Evolutionary conservation across 2,797 vertebrate genomes (phyloP).

Genomic region (Intellagama lesueurii): DNA sequence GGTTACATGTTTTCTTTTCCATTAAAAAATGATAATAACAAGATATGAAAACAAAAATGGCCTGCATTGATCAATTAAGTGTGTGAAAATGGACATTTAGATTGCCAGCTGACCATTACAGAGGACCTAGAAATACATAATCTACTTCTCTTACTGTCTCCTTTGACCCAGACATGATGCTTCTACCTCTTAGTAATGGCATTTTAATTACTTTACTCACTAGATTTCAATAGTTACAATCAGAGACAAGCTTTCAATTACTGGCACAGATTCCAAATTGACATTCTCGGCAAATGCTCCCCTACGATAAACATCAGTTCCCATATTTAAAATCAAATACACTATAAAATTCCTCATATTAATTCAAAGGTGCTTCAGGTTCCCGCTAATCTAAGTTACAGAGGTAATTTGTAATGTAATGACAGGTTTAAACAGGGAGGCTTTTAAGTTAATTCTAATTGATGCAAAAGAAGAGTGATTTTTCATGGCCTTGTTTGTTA

Average conservation of each 20-base stretch:
- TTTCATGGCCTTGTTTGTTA: constrained; percentile 19
- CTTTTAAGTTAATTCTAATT: background rate
- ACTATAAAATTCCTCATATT: constrained; percentile 50
- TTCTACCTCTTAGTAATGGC: constrained; percentile 15
- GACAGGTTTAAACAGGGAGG: constrained; percentile 45
- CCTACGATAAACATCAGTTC: constrained; percentile 12
- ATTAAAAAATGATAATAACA: too few relatives aligned
- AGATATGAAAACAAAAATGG: too few relatives aligned
- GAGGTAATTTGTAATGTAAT: constrained; percentile 33
- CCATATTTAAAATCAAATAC: constrained; percentile 59
- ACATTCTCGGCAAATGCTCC: background rate
- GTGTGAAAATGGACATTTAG: background rate
- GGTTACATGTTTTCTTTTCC: too few relatives aligned
- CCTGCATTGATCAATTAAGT: too few relatives aligned
- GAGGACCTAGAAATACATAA: background rate
- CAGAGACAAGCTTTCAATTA: constrained; percentile 42
- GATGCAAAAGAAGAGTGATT: constrained; percentile 12
- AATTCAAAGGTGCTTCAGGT: constrained; percentile 55
- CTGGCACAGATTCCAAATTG: background rate
- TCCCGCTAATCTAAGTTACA: constrained; percentile 40
- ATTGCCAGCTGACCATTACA: background rate
- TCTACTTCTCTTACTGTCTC: background rate
- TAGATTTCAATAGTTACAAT: constrained; percentile 38
- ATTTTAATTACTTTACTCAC: constrained; percentile 38
- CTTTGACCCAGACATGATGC: background rate